Evolutionary conservation across 2,113 vertebrate species (phyloP).

Genomic region (Mormoops blainvillei): DNA sequence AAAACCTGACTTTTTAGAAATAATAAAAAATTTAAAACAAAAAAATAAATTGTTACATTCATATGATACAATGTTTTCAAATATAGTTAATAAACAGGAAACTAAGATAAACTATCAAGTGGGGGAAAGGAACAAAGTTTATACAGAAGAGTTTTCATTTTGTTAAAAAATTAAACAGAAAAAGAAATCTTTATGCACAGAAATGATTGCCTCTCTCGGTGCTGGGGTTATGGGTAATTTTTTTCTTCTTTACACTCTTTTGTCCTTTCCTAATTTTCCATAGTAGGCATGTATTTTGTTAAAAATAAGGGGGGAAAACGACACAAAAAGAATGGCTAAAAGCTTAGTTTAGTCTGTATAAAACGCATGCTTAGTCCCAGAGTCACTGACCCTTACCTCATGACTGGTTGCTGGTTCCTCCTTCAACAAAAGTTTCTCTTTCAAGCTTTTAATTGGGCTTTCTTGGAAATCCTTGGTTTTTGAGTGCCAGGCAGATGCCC

Average conservation of each 20-base stretch:
- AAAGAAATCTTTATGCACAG: neutral
- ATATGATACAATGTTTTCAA: neutral
- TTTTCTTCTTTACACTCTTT: constrained; percentile 39
- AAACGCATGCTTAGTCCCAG: constrained; percentile 57
- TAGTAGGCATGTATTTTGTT: neutral
- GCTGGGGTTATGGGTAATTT: neutral
- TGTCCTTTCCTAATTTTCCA: constrained; percentile 32
- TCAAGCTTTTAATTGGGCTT: constrained; percentile 71
- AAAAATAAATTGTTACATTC: neutral
- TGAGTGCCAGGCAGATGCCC: constrained; percentile 73
- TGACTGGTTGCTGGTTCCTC: constrained; percentile 81
- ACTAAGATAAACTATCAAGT: constrained; percentile 33
- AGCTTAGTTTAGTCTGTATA: constrained; percentile 35
- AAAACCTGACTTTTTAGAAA: constrained; percentile 32
- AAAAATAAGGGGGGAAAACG: neutral
- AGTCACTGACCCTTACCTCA: constrained; percentile 78
- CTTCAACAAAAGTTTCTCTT: constrained; percentile 73
- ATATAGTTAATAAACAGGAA: neutral
- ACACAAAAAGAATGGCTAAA: constrained; percentile 27
- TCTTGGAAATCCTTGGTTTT: constrained; percentile 69
- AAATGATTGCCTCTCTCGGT: neutral
- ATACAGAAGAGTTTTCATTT: neutral
- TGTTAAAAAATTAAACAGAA: constrained; percentile 21
- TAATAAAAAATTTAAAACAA: neutral
- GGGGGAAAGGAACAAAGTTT: neutral